Evolutionary conservation across 2,113 vertebrate genomes (phyloP), one percentile per base, ranked within the genome.

Genomic region (Pao palembangensis): DNA sequence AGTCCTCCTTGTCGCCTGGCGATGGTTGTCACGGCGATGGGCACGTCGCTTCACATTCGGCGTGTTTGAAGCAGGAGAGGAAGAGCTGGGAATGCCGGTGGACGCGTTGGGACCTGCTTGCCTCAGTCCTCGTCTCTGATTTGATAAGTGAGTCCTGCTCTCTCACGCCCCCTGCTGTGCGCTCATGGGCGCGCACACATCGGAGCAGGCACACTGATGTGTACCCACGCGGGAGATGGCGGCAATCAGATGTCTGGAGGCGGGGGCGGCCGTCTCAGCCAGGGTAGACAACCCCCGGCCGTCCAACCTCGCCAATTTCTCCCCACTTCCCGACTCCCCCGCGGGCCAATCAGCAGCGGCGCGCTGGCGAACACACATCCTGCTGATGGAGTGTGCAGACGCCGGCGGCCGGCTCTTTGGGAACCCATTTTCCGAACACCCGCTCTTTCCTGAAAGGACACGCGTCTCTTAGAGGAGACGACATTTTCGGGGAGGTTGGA

Each of bases 181-280:
- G 25, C 63, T 66, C 58, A 15, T 25, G 23, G 60, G 68, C 62
- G 34, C 55, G 58, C 46, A 73, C 62, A 76, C 68, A 84, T 81
- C 69, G 69, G 43, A 50, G 58, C 52, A 17, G 61, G 67, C 54
- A 68, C 81, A 79, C 83, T 83, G 83, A 82, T 69, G 76, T 64
- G 78, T 85, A 75, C 76, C 76, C 64, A 81, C 75, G 58, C 61
- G n/a, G 70, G 79, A 76, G 75, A 89, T 80, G 71, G 77, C 69
- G 18, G 83, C 88, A 89, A 88, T 88, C 88, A 88, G 81, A 70
- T 55, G 76, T 75, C 71, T 80, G 17, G 72, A 77, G 71, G 64
- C 56, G 78, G 55, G 23, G 23, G 23, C 23, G 5, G 23, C 23
- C 5, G 23, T 25, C 23, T 25, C 23, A 25, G 23, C 23, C 23